Conservation (phyloP, 2,113 vertebrate species). For the Pimephales promelas region DNA sequence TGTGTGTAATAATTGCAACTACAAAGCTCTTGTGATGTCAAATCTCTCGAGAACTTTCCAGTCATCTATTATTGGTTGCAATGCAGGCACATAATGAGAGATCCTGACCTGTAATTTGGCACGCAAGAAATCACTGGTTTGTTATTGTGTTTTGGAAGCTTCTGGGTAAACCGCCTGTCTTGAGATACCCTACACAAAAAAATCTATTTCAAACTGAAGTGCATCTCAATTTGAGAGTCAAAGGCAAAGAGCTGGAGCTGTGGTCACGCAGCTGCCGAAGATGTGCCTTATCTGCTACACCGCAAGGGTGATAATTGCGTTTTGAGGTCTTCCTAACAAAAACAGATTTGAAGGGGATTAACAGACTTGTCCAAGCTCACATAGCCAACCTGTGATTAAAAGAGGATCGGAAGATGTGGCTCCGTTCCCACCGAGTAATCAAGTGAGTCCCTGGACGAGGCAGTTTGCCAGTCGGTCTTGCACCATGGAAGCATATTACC, state of each 20-base stretch:
- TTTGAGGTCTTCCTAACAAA: conserved; percentile 52
- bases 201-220: conserved; percentile 28
- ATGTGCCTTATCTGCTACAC: background rate
- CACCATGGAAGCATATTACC: conserved; percentile 63
- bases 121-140: background rate
- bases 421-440: conserved; percentile 63
- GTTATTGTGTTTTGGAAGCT: conserved; percentile 9
- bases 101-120: conserved; percentile 10
- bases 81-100: conserved; percentile 18
- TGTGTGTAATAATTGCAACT: conserved; percentile 2
- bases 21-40: background rate
- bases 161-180: conserved; percentile 1
- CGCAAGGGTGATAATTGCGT: conserved; percentile 62
- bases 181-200: background rate
- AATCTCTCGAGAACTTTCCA: background rate
- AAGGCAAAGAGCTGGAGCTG: conserved; percentile 1
- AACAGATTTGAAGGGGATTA: conserved; percentile 69
- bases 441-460: conserved; percentile 59
- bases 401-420: conserved; percentile 65
- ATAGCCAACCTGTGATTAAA: conserved; percentile 67
- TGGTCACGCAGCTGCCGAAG: background rate
- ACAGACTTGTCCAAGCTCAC: conserved; percentile 66
- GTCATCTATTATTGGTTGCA: background rate
- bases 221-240: conserved; percentile 10
- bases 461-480: conserved; percentile 66